A percentile compares a stretch with the other conserved stretches of the same genome.
phyloP scores from a whole-genome alignment of 2,113 vertebrate species.

The Poeciliopsis turrubarensis region DNA sequence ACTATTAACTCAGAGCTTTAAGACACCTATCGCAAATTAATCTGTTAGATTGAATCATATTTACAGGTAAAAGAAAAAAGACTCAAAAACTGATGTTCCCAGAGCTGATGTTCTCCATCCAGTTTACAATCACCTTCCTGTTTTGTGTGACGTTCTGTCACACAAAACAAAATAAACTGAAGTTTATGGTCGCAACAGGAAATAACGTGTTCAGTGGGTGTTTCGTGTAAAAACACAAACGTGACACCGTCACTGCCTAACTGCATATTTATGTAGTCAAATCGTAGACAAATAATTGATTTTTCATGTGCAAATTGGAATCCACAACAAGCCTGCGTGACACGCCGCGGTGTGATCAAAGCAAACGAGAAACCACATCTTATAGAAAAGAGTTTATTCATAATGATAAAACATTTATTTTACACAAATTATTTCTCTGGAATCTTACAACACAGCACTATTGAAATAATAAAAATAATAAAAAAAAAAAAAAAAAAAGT shows the following conservation, averaged over 20 bases:
- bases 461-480: conserved; percentile 21
- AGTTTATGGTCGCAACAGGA: neutral
- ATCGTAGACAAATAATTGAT: neutral
- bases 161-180: neutral
- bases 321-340: neutral
- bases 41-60: too few species aligned
- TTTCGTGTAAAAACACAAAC: neutral
- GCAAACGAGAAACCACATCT: neutral
- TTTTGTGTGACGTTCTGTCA: neutral
- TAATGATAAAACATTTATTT: conserved; percentile 41
- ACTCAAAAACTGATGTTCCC: neutral
- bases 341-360: neutral
- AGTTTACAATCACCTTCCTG: too few species aligned
- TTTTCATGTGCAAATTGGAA: neutral
- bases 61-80: neutral
- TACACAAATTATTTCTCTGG: conserved; percentile 10
- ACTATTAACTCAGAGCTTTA: too few species aligned
- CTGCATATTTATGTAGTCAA: neutral
- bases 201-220: neutral
- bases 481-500: neutral
- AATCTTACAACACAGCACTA: conserved; percentile 26
- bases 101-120: neutral
- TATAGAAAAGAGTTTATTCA: conserved; percentile 67
- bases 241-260: neutral
- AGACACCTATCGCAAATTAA: too few species aligned